These are phyloP conservation scores for Aspidoscelis tigris DNA, from an alignment of 2,113 vertebrate species.

Conservation along the genomic window DNA sequence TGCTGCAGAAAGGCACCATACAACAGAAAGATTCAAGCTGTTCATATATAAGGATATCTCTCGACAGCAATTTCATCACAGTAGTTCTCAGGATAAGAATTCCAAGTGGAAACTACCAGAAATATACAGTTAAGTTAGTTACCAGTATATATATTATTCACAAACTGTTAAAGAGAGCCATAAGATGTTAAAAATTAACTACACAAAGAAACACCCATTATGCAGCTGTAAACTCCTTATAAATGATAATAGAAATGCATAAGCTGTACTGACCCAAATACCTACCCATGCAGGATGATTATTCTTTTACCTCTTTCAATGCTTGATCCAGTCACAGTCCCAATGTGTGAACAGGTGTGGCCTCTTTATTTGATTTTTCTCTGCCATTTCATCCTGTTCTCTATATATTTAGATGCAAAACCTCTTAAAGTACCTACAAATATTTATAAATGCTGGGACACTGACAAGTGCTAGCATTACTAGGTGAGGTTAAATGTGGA, in stretches of 20 bases:
- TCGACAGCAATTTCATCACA: neutral
- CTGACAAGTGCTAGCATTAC: no score
- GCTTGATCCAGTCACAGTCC: constrained; percentile 4
- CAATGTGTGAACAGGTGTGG: neutral
- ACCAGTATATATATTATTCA: neutral
- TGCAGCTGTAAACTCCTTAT: constrained; percentile 32
- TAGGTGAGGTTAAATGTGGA: no score
- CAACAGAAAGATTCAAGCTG: neutral
- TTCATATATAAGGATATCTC: neutral
- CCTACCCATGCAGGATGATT: constrained; percentile 6
- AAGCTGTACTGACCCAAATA: neutral
- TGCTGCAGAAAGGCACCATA: neutral
- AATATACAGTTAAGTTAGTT: constrained; percentile 17
- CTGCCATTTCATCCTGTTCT: neutral
- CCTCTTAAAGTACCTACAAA: no score
- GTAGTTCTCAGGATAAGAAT: neutral
- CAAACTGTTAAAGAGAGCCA: neutral
- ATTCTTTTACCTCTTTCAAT: constrained; percentile 6
- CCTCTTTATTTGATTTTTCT: neutral
- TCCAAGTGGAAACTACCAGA: constrained; percentile 7
- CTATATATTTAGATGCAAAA: no score
- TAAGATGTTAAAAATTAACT: constrained; percentile 5
- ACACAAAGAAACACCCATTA: neutral
- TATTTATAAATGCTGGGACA: no score
- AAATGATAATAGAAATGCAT: neutral